These are phyloP conservation scores for Pelvicachromis taeniatus DNA, from an alignment of 2,113 vertebrate species.

Conservation along the genomic window DNA sequence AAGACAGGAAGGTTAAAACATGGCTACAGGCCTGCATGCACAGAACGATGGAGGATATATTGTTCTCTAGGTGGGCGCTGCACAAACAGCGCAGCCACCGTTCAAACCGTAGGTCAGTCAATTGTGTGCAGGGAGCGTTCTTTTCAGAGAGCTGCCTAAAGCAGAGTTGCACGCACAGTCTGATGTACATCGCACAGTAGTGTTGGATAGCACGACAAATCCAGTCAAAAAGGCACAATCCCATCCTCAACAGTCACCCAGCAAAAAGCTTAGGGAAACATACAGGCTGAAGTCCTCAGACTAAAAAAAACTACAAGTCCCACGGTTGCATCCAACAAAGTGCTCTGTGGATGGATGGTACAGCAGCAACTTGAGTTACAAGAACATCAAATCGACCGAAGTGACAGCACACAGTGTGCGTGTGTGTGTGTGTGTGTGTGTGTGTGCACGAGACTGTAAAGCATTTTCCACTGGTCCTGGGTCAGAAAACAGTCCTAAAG, in stretches of 20 bases:
- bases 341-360: constrained; percentile 55
- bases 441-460: constrained; percentile 45
- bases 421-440: not conserved
- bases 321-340: constrained; percentile 60
- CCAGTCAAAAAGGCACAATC: constrained; percentile 71
- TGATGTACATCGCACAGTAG: constrained; percentile 41
- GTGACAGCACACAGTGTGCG: constrained; percentile 31
- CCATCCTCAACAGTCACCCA: constrained; percentile 65
- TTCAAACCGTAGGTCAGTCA: constrained; percentile 34
- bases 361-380: constrained; percentile 58
- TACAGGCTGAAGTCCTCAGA: constrained; percentile 51
- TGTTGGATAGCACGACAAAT: constrained; percentile 53
- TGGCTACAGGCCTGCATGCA: constrained; percentile 73
- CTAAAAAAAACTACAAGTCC: constrained; percentile 57
- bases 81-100: constrained; percentile 46
- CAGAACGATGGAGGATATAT: constrained; percentile 54
- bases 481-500: constrained; percentile 97
- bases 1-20: constrained; percentile 61
- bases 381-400: constrained; percentile 51
- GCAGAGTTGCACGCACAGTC: constrained; percentile 36
- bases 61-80: constrained; percentile 51
- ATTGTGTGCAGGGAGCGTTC: constrained; percentile 28
- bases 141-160: constrained; percentile 43
- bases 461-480: constrained; percentile 59
- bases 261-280: constrained; percentile 48